Percentiles rank a stretch among this genome's conserved stretches.
phyloP scores from a whole-genome alignment of 2,797 vertebrate genomes.

The Lepidocolaptes lacrymiger region DNA sequence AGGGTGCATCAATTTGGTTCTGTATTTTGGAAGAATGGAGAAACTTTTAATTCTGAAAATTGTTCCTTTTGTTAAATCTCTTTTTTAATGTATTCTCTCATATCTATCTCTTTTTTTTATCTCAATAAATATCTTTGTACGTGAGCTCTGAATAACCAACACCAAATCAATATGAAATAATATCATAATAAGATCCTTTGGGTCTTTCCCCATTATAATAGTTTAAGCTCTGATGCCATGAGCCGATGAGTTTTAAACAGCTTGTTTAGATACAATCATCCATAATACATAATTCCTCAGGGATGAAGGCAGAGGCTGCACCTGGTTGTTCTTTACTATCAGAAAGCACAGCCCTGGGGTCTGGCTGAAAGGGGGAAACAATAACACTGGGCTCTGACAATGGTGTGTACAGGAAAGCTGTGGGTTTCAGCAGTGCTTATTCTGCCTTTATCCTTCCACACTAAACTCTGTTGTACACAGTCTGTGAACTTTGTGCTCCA shows the following conservation, averaged over 20 bases:
- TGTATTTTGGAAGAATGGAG: neutral
- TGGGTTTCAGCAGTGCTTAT: neutral
- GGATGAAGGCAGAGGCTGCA: constrained; percentile 43
- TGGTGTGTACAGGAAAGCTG: neutral
- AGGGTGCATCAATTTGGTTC: neutral
- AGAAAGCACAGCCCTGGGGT: neutral
- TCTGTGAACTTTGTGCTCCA: neutral
- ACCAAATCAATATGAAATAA: neutral
- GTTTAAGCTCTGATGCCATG: constrained; percentile 29
- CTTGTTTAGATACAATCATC: neutral
- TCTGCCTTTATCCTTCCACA: neutral
- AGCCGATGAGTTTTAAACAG: constrained; percentile 43
- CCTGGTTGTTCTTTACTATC: constrained; percentile 22
- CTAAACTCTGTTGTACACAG: neutral
- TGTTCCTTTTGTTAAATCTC: neutral
- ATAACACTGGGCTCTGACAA: neutral
- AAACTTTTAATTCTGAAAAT: neutral
- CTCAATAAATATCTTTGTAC: neutral
- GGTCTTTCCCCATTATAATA: neutral
- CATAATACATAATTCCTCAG: constrained; percentile 52
- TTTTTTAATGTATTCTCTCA: neutral
- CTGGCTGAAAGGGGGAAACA: neutral
- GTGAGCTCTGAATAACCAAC: neutral
- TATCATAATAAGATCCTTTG: neutral
- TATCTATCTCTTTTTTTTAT: neutral